These are phyloP conservation scores for Chorisops tibialis DNA, from an alignment of 2,888 invertebrate genomes.

Conservation along the genomic window DNA sequence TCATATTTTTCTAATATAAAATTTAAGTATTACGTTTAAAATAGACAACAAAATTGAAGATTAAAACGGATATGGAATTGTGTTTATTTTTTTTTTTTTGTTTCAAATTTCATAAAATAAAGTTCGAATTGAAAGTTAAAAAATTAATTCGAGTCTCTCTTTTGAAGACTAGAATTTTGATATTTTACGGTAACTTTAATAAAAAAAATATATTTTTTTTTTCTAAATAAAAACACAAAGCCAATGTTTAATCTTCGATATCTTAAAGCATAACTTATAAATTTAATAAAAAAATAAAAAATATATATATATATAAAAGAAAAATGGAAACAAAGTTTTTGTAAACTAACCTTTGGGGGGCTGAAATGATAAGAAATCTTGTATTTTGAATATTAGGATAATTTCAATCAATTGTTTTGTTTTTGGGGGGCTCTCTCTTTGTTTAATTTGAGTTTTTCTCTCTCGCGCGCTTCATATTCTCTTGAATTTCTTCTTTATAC, in stretches of 20 bases:
- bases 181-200: slow-evolving; percentile 12
- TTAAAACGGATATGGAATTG: too few relatives aligned
- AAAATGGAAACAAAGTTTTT: too few relatives aligned
- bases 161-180: slow-evolving; percentile 11
- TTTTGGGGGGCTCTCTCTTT: slow-evolving; percentile 31
- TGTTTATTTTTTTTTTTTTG: too few relatives aligned
- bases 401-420: slow-evolving; percentile 23
- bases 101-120: too few relatives aligned
- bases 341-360: slow-evolving; percentile 48
- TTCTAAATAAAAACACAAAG: background rate
- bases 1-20: too few relatives aligned
- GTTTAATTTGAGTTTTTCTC: background rate
- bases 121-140: too few relatives aligned
- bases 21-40: too few relatives aligned
- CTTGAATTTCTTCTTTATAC: background rate
- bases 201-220: background rate
- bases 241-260: slow-evolving; percentile 1
- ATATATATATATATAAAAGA: slow-evolving; percentile 1
- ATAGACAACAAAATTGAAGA: too few relatives aligned
- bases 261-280: slow-evolving; percentile 7
- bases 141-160: too few relatives aligned
- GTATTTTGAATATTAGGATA: slow-evolving; percentile 1
- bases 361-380: slow-evolving; percentile 39
- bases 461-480: background rate
- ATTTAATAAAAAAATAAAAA: slow-evolving; percentile 12